Conservation (phyloP, 2,113 vertebrate genomes). For the Struthidea cinerea region DNA sequence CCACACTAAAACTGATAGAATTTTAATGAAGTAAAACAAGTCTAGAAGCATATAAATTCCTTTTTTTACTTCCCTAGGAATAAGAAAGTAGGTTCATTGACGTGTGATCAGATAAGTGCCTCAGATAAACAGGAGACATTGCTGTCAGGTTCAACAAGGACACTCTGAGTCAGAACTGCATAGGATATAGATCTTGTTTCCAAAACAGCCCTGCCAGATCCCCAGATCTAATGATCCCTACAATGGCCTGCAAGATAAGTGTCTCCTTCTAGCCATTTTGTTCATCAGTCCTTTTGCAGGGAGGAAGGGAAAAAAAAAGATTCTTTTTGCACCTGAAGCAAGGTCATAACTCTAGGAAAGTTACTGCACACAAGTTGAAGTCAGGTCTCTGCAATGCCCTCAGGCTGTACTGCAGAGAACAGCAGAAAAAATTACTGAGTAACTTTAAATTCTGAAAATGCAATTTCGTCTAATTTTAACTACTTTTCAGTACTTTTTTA, state of each 20-base stretch:
- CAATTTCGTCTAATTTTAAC: not conserved
- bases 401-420: not conserved
- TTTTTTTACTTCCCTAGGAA: not conserved
- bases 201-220: not conserved
- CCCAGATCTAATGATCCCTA: not conserved
- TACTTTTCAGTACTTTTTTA: not conserved
- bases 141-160: conserved; percentile 4
- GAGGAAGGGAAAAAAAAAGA: not conserved
- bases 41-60: not conserved
- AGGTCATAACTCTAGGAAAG: not conserved
- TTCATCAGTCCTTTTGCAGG: not conserved
- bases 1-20: not conserved
- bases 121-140: not conserved
- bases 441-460: not conserved
- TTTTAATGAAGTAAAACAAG: conserved; percentile 21
- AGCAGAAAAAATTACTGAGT: not conserved
- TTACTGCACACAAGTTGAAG: not conserved
- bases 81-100: conserved; percentile 28
- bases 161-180: not conserved
- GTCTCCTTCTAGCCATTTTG: not conserved
- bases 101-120: not conserved
- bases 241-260: not conserved
- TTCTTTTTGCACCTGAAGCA: not conserved
- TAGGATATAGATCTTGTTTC: conserved; percentile 15
- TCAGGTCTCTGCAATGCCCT: not conserved